Percentiles rank a stretch among this genome's conserved stretches.
Conservation (phyloP, 2,797 vertebrate species). For the Cryptoprocta ferox region DNA sequence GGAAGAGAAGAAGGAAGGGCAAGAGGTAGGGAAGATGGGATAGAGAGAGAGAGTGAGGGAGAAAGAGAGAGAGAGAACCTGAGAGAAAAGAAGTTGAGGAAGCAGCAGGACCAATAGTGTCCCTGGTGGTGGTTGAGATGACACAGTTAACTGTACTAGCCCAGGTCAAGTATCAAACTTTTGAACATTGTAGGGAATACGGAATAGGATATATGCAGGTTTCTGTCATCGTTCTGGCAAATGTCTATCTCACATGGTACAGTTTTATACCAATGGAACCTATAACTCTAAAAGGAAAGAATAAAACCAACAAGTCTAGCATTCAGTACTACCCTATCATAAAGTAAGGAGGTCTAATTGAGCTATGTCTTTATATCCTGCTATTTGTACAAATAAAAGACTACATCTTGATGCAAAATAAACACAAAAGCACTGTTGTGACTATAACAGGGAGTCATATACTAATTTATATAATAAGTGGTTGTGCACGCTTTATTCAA, state of each 20-base stretch:
- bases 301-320: slow-evolving; percentile 73
- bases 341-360: slow-evolving; percentile 86
- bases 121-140: slow-evolving; percentile 80
- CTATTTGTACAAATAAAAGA: slow-evolving; percentile 91
- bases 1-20: background rate
- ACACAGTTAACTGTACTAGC: slow-evolving; percentile 72
- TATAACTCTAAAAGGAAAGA: slow-evolving; percentile 69
- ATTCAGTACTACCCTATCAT: slow-evolving; percentile 79
- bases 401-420: slow-evolving; percentile 90
- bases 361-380: slow-evolving; percentile 86
- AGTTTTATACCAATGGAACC: slow-evolving; percentile 65
- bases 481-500: slow-evolving; percentile 94
- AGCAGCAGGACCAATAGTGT: slow-evolving; percentile 62
- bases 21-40: background rate
- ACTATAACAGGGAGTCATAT: slow-evolving; percentile 92
- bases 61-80: background rate
- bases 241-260: slow-evolving; percentile 72
- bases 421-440: slow-evolving; percentile 92
- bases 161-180: slow-evolving; percentile 77
- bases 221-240: slow-evolving; percentile 69
- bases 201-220: slow-evolving; percentile 28
- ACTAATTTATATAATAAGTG: slow-evolving; percentile 95
- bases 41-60: background rate
- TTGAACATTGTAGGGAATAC: slow-evolving; percentile 25
- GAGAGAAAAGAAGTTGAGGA: background rate